Percentiles rank a stretch among this genome's conserved stretches.
Conservation (phyloP, 1,140 invertebrate species). For the Euura saliciscinereae region DNA sequence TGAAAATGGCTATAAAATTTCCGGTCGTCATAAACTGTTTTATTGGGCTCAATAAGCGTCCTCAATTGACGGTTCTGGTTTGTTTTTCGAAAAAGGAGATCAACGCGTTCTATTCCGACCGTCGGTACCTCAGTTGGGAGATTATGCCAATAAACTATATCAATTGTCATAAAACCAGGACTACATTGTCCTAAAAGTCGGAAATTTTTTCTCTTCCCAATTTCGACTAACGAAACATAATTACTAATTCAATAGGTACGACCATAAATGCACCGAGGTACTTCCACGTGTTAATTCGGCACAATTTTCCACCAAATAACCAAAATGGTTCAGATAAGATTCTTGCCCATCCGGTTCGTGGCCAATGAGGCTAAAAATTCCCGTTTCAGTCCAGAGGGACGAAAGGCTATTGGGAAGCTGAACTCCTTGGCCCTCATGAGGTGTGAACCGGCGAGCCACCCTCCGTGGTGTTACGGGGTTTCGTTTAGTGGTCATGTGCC, state of each 20-base stretch:
- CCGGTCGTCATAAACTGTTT: neutral
- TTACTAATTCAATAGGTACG: neutral
- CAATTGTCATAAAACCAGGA: neutral
- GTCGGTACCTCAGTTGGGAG: neutral
- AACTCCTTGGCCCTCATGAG: too few relatives aligned
- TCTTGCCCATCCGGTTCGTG: too few relatives aligned
- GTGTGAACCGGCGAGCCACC: too few relatives aligned
- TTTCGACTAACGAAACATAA: neutral
- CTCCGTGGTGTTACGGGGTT: too few relatives aligned
- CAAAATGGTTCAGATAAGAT: too few relatives aligned
- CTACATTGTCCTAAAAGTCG: neutral
- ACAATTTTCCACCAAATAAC: too few relatives aligned
- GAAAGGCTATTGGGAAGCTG: too few relatives aligned
- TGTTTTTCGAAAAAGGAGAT: neutral
- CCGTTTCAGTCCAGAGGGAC: too few relatives aligned
- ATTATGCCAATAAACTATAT: neutral
- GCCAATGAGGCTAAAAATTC: too few relatives aligned
- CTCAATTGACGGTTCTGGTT: neutral
- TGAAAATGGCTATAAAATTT: too few relatives aligned
- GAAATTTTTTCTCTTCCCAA: neutral
- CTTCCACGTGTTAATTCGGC: too few relatives aligned
- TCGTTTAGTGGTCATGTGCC: constrained; percentile 7
- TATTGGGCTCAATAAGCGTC: neutral
- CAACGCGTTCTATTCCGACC: neutral
- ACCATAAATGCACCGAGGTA: neutral